phyloP scores from a whole-genome alignment of 2,797 vertebrate genomes.

The Heteromormyrus szaboi region DNA sequence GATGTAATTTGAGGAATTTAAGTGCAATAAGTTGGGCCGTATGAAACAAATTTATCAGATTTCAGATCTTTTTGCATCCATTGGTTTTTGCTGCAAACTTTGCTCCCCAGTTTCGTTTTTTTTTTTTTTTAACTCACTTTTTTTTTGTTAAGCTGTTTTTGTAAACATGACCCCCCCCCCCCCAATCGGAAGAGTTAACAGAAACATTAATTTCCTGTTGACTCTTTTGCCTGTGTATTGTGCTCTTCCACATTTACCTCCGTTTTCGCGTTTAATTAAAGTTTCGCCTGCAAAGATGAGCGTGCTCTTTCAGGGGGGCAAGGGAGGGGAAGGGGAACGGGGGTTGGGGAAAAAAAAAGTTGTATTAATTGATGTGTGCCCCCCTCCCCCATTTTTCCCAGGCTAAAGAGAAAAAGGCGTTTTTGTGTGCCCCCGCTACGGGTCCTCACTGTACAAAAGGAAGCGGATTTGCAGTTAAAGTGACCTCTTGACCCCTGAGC shows the following conservation, averaged over 20 bases:
- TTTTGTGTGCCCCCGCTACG: conserved; percentile 72
- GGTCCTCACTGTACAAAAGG: conserved; percentile 94
- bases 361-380: conserved; percentile 69
- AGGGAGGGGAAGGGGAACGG: background rate
- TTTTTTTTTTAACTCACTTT: background rate
- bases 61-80: background rate
- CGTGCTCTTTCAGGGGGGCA: background rate
- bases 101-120: background rate
- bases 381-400: conserved; percentile 82
- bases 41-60: background rate
- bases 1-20: conserved; percentile 6
- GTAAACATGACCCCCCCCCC: background rate
- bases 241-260: background rate
- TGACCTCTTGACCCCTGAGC: conserved; percentile 82
- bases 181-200: background rate
- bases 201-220: conserved; percentile 13
- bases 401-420: conserved; percentile 76
- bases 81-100: background rate
- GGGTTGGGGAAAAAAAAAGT: conserved; percentile 43
- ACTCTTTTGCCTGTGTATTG: background rate
- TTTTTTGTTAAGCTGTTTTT: background rate
- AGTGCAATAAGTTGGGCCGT: background rate
- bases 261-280: conserved; percentile 9
- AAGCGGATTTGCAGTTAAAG: conserved; percentile 88
- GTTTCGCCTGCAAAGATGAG: background rate